Base-by-base conservation (phyloP, 2,113 vertebrate species). In the Aptenodytes patagonicus region DNA sequence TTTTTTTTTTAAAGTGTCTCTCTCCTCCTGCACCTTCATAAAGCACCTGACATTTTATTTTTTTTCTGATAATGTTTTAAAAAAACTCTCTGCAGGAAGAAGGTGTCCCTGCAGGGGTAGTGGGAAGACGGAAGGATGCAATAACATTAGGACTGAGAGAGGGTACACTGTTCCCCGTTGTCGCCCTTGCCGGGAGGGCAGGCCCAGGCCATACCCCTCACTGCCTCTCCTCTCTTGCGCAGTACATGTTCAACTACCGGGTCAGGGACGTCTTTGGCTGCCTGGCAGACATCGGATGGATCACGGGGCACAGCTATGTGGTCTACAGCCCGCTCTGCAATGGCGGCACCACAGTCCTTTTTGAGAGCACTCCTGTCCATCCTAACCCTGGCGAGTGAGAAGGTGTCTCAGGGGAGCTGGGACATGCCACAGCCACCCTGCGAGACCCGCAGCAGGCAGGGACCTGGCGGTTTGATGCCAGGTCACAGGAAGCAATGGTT, bases 241-340 rank as follows among this genome's bases (percentile, higher is more conserved):
- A 99, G 98, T 98, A 98, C 0, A 98, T 99, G 84, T 99, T 99
- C 14, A 82, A 95, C 97, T 98, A 99, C 96, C 96, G 98, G 10
- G 98, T 99, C 31, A 98, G 98, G 28, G 98, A 99, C 26, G 79
- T 99, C 92, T 99, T 99, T 36, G 98, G 98, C 96, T 98, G 98
- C 3, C 84, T 99, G 92, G 98, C 98, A 11, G 98, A 99, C 66
- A 98, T 99, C 0, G 98, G 98, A 64, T 99, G 99, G 98, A 98
- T 99, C 81, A 99, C 98, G 0, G 98, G 98, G 70, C 98, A 99
- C 94, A 98, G 98, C 57, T 99, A 99, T 13, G 94, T 90, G 25
- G 98, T 99, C 36, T 99, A 99, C 0, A 98, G 98, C 13, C 98
- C 99, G 2, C 97, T 99, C 85, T 98, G 98, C 87, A 99, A 99